phyloP scores from a whole-genome alignment of 2,888 invertebrate genomes.

The Andrena trimmerana region DNA sequence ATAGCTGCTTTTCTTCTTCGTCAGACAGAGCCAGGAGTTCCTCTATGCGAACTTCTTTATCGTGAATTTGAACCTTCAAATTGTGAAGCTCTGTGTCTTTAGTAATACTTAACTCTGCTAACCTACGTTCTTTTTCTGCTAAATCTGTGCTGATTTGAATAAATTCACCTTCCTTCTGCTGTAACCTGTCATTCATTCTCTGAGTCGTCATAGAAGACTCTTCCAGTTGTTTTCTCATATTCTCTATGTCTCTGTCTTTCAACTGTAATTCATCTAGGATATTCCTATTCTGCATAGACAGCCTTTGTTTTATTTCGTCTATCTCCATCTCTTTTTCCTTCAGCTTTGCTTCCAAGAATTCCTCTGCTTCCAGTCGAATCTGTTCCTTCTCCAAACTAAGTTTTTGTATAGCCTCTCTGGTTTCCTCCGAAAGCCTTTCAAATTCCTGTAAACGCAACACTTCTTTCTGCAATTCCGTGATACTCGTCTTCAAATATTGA shows the following conservation, averaged over 20 bases:
- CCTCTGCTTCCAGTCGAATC: slow-evolving; percentile 67
- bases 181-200: slow-evolving; percentile 64
- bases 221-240: slow-evolving; percentile 67
- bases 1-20: slow-evolving; percentile 87
- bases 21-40: slow-evolving; percentile 87
- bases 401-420: slow-evolving; percentile 64
- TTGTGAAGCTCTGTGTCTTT: slow-evolving; percentile 92
- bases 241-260: slow-evolving; percentile 73
- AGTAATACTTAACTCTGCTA: slow-evolving; percentile 86
- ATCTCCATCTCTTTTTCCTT: slow-evolving; percentile 73
- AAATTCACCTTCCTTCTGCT: slow-evolving; percentile 71
- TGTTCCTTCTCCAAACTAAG: slow-evolving; percentile 75
- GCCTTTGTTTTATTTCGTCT: slow-evolving; percentile 52
- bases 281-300: slow-evolving; percentile 65
- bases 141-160: slow-evolving; percentile 65
- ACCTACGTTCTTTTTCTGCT: slow-evolving; percentile 74
- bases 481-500: slow-evolving; percentile 65
- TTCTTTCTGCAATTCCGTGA: slow-evolving; percentile 70
- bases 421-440: slow-evolving; percentile 69
- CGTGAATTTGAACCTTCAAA: slow-evolving; percentile 88
- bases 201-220: slow-evolving; percentile 18
- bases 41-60: slow-evolving; percentile 84
- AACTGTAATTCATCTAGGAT: slow-evolving; percentile 66
- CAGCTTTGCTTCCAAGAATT: slow-evolving; percentile 62
- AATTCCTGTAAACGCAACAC: slow-evolving; percentile 63